A percentile compares a stretch with the other conserved stretches of the same genome.
Conservation (phyloP, 2,113 vertebrate species). For the Orycteropus afer region DNA sequence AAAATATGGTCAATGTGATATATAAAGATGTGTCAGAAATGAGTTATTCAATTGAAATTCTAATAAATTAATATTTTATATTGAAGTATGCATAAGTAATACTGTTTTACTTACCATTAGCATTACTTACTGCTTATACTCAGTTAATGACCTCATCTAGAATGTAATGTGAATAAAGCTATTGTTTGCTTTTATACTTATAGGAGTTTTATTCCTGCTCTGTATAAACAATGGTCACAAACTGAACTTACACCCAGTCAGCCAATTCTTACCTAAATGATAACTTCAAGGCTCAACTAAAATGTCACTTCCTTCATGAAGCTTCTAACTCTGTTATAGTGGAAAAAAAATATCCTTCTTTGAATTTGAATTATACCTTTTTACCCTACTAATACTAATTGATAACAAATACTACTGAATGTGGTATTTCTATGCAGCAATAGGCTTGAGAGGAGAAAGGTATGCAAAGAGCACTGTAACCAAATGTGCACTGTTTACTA, state of each 20-base stretch:
- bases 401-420: neutral
- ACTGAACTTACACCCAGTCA: neutral
- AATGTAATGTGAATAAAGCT: neutral
- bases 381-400: neutral
- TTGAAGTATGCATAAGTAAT: conserved; percentile 6
- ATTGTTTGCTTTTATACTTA: neutral
- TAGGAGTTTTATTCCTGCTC: conserved; percentile 9
- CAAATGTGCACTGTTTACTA: neutral
- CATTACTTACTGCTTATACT: neutral
- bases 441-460: neutral
- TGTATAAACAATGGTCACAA: neutral
- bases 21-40: neutral
- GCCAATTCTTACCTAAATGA: neutral
- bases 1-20: neutral
- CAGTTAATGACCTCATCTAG: neutral
- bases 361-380: neutral
- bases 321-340: neutral
- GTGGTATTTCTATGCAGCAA: neutral
- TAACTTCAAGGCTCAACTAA: neutral
- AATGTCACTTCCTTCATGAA: neutral
- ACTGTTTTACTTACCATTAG: neutral
- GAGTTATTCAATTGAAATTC: neutral
- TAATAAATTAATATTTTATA: neutral
- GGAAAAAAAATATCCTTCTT: neutral
- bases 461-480: neutral